phyloP scores from a whole-genome alignment of 2,888 invertebrate species.

The Caenorhabditis sp. region DNA sequence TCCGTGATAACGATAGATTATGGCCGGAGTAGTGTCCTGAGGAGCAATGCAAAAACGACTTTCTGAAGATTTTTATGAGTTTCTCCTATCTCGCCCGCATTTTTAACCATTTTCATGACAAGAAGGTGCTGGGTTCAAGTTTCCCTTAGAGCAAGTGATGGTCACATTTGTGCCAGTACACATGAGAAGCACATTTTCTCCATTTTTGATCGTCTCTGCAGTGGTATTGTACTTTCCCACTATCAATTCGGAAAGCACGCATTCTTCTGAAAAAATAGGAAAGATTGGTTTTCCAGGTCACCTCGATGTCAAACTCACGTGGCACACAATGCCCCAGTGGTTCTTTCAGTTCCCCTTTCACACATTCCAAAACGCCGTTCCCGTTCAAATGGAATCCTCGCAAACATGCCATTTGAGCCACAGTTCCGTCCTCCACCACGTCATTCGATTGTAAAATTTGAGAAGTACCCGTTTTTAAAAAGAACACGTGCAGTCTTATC shows the following conservation, averaged over 20 bases:
- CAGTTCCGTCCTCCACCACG: conserved; percentile 67
- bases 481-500: conserved; percentile 75
- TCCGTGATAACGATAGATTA: conserved; percentile 66
- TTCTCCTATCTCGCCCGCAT: too few relatives aligned
- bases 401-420: conserved; percentile 67
- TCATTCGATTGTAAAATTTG: conserved; percentile 76
- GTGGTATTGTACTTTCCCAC: conserved; percentile 58
- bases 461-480: conserved; percentile 65
- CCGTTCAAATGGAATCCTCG: conserved; percentile 65
- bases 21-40: conserved; percentile 66
- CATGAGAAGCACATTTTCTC: conserved; percentile 47
- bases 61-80: too few relatives aligned
- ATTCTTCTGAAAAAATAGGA: conserved; percentile 58
- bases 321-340: conserved; percentile 73
- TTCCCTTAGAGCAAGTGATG: conserved; percentile 62
- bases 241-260: conserved; percentile 50
- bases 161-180: conserved; percentile 58
- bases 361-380: conserved; percentile 69
- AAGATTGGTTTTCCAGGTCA: neutral
- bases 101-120: conserved; percentile 66
- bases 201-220: conserved; percentile 55
- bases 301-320: conserved; percentile 52
- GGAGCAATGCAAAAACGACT: conserved; percentile 68
- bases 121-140: conserved; percentile 54
- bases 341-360: conserved; percentile 63